phyloP scores from a whole-genome alignment of 2,113 vertebrate species.

The Urocolius indicus region DNA sequence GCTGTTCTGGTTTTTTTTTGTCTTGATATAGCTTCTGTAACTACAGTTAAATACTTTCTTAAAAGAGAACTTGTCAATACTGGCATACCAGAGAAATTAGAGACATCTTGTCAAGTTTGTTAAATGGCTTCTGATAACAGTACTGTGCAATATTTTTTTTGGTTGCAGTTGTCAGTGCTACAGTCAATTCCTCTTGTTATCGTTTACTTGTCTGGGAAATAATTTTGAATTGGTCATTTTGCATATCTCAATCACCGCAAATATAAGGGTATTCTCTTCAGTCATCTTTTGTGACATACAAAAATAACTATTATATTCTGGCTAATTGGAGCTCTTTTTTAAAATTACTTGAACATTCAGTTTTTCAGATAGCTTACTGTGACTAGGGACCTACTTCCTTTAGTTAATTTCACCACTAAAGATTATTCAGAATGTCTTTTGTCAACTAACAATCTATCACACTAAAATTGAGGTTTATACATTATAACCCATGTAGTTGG shows the following conservation, averaged over 20 bases:
- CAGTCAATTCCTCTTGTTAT: not conserved
- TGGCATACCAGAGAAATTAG: not conserved
- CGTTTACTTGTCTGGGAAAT: not conserved
- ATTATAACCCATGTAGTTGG: not conserved
- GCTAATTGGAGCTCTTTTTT: not conserved
- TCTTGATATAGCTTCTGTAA: not conserved
- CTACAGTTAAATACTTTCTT: not conserved
- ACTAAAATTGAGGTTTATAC: not conserved
- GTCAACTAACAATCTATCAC: not conserved
- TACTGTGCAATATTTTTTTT: not conserved
- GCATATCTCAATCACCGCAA: not conserved
- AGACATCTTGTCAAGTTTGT: not conserved
- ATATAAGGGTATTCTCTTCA: not conserved
- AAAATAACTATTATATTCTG: not conserved
- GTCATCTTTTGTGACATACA: not conserved
- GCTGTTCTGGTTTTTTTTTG: not conserved
- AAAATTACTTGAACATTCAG: not conserved
- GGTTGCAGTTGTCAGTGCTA: not conserved
- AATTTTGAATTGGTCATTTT: not conserved
- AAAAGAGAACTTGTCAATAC: not conserved
- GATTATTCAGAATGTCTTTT: not conserved
- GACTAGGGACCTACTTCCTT: not conserved
- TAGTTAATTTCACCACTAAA: not conserved
- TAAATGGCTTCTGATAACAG: not conserved
- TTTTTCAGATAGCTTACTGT: not conserved